Percentiles rank a stretch among this genome's conserved stretches.
phyloP scores from a whole-genome alignment of 1,140 invertebrate genomes.

The Pristionchus pacificus region DNA sequence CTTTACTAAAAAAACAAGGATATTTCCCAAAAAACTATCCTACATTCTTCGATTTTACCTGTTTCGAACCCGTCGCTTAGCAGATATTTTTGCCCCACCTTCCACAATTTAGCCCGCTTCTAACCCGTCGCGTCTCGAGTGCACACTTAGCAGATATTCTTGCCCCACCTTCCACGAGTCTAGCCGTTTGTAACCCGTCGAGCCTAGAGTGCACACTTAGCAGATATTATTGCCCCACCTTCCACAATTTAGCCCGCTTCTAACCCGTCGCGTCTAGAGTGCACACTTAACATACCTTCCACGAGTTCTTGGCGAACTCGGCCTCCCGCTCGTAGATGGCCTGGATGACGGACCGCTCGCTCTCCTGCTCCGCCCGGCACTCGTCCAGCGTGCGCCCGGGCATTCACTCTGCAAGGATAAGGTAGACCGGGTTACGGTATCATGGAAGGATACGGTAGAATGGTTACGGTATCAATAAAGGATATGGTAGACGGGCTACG shows the following conservation, averaged over 20 bases:
- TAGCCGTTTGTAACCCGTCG: background rate
- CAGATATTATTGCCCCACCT: too few species aligned
- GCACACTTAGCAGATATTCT: background rate
- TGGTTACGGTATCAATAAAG: too few species aligned
- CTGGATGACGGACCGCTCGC: background rate
- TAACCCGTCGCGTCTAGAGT: background rate
- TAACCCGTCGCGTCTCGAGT: background rate
- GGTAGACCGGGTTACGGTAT: background rate
- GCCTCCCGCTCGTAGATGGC: background rate
- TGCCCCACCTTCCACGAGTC: background rate
- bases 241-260: background rate
- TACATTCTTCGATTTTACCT: too few species aligned
- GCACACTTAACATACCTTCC: background rate
- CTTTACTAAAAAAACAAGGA: too few species aligned
- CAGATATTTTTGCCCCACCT: too few species aligned
- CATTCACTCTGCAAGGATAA: background rate
- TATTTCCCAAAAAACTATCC: too few species aligned
- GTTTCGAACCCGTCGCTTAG: too few species aligned
- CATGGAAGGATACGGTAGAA: too few species aligned
- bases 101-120: background rate
- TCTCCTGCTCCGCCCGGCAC: background rate
- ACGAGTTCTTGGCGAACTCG: background rate
- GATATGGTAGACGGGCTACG: background rate
- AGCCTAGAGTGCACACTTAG: background rate
- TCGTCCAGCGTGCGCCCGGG: too few species aligned